A percentile compares a stretch with the other conserved stretches of the same genome.
Conservation (phyloP, 2,113 vertebrate genomes). For the Eurystomus gularis region DNA sequence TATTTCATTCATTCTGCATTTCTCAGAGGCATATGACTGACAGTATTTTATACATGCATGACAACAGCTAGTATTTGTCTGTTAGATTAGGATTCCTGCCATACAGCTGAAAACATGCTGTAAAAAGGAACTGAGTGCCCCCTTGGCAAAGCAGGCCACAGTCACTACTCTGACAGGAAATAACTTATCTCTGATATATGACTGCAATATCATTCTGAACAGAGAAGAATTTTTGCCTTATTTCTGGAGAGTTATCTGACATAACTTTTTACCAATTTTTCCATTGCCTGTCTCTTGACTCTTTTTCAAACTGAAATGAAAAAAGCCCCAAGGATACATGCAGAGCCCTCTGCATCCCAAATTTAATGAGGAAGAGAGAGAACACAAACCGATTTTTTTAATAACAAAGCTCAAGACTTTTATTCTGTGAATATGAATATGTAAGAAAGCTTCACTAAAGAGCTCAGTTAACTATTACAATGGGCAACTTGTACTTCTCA, state of each 20-base stretch:
- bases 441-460: not conserved
- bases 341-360: not conserved
- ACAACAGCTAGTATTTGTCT: slow-evolving; percentile 72
- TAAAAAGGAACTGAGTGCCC: not conserved
- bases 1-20: not conserved
- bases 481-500: not conserved
- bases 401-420: not conserved
- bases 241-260: slow-evolving; percentile 3
- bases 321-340: not conserved
- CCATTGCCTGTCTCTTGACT: not conserved
- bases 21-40: not conserved
- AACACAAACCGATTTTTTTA: too few species aligned
- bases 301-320: not conserved
- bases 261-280: not conserved
- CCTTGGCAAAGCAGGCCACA: not conserved
- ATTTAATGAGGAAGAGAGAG: not conserved
- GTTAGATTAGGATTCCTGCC: slow-evolving; percentile 66
- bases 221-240: slow-evolving; percentile 21
- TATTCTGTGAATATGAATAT: not conserved
- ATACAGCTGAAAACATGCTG: not conserved
- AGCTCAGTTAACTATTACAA: not conserved
- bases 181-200: not conserved
- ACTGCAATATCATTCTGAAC: not conserved
- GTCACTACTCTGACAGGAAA: not conserved
- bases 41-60: not conserved